These are phyloP conservation scores for Endomychus coccineus DNA, from an alignment of 2,888 invertebrate species.

Conservation along the genomic window DNA sequence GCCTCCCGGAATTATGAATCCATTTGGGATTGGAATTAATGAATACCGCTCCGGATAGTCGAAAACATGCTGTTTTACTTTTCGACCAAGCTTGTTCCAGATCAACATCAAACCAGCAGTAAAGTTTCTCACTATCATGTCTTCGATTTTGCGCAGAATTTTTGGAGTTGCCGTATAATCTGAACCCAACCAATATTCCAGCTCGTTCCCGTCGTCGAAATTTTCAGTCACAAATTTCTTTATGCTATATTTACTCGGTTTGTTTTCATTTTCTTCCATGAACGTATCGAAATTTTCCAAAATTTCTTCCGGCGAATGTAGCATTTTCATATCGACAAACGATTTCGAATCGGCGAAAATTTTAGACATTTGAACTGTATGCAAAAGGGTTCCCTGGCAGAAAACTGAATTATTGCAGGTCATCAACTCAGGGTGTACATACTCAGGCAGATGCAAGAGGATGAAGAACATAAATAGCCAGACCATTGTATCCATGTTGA, in stretches of 20 bases:
- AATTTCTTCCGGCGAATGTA: constrained; percentile 48
- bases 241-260: constrained; percentile 45
- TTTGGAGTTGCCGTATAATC: constrained; percentile 52
- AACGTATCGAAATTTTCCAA: constrained; percentile 48
- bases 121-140: constrained; percentile 52
- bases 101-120: constrained; percentile 35
- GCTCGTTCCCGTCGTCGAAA: constrained; percentile 51
- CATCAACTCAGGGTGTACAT: constrained; percentile 12
- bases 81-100: constrained; percentile 41
- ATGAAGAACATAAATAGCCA: too few relatives aligned
- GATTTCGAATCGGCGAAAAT: constrained; percentile 72
- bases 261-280: constrained; percentile 41
- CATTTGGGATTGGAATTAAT: constrained; percentile 44
- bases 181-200: constrained; percentile 51
- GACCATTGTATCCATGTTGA: too few relatives aligned
- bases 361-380: constrained; percentile 59
- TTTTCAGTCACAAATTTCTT: constrained; percentile 43
- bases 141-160: constrained; percentile 52
- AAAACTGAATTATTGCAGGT: constrained; percentile 57
- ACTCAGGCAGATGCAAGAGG: too few relatives aligned
- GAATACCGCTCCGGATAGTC: constrained; percentile 44
- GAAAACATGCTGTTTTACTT: constrained; percentile 52
- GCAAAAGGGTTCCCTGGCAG: constrained; percentile 66
- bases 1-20: constrained; percentile 65
- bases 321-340: constrained; percentile 69